Evolutionary conservation across 2,797 vertebrate genomes (phyloP).

Genomic region (Fringilla coelebs): DNA sequence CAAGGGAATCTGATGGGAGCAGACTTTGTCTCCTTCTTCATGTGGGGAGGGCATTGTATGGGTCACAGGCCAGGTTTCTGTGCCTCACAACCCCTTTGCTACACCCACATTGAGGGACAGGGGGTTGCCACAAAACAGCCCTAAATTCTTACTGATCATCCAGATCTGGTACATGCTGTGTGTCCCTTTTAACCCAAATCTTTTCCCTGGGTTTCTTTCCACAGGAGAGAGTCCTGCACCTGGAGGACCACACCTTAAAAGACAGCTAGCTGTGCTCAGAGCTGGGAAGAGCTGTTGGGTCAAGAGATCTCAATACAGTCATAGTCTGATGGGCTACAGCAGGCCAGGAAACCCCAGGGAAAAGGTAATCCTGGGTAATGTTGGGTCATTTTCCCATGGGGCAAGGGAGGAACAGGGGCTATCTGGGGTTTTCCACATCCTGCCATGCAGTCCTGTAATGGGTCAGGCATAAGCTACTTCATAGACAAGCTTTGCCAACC

Average conservation of each 20-base stretch:
- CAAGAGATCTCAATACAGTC: neutral
- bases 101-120: too few species aligned
- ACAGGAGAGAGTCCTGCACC: neutral
- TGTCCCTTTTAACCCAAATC: neutral
- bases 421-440: neutral
- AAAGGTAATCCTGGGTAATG: neutral
- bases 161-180: neutral
- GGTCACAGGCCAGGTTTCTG: neutral
- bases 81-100: neutral
- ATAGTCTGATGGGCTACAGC: neutral
- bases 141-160: neutral
- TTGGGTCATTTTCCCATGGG: neutral
- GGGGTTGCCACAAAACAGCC: neutral
- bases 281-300: neutral
- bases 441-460: neutral
- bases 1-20: neutral
- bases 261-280: neutral
- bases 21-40: neutral
- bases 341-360: neutral
- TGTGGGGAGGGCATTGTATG: neutral
- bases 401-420: neutral
- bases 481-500: neutral
- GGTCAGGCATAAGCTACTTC: neutral
- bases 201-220: neutral
- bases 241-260: neutral